These are phyloP conservation scores for Cheirogaleus medius DNA, from an alignment of 2,113 vertebrate genomes.

Conservation along the genomic window DNA sequence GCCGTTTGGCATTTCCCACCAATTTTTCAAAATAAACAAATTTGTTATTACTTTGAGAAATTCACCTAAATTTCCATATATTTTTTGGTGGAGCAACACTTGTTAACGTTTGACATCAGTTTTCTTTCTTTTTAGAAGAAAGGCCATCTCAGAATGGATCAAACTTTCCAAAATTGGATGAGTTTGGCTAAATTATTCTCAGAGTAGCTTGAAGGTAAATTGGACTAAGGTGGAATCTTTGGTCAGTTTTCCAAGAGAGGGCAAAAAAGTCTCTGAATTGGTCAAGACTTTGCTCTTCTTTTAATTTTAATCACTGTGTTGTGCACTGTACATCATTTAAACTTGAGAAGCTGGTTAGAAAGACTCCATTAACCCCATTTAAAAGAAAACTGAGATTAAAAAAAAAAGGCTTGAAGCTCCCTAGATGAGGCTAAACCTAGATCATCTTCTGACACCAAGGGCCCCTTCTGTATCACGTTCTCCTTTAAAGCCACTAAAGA, in stretches of 20 bases:
- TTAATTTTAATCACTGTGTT: not conserved
- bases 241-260: not conserved
- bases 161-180: not conserved
- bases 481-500: not conserved
- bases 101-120: not conserved
- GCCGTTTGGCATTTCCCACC: not conserved
- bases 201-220: not conserved
- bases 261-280: not conserved
- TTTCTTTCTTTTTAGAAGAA: not conserved
- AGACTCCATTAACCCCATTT: not conserved
- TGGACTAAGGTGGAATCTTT: not conserved
- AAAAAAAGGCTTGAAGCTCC: not conserved
- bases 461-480: accelerated
- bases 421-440: not conserved
- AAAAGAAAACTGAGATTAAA: not conserved
- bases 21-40: not conserved
- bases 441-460: not conserved
- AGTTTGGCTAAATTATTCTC: not conserved
- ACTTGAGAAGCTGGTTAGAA: not conserved
- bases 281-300: not conserved
- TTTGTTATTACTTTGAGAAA: not conserved
- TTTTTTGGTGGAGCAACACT: not conserved
- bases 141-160: not conserved
- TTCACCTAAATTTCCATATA: not conserved
- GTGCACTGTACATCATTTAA: not conserved